Evolutionary conservation across 1,140 invertebrate species (phyloP).

Genomic region (Adoxophyes honmai): DNA sequence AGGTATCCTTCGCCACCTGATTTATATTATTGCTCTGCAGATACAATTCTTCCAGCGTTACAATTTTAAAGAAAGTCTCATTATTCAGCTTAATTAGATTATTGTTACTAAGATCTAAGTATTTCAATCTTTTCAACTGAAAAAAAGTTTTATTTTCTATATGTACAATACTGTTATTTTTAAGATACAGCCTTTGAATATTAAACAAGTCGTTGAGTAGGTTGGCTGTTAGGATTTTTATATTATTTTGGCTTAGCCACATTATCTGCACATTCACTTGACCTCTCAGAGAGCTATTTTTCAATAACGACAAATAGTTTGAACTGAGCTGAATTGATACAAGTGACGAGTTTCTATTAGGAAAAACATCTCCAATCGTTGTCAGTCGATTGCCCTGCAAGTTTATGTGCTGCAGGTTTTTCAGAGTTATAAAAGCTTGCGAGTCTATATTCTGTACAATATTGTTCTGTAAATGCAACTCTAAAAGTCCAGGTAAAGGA

Average conservation of each 20-base stretch:
- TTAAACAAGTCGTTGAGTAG: slow-evolving; percentile 86
- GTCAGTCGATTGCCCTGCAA: slow-evolving; percentile 89
- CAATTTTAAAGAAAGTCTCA: slow-evolving; percentile 81
- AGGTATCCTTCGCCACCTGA: slow-evolving; percentile 79
- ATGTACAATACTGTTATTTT: slow-evolving; percentile 87
- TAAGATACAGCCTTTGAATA: slow-evolving; percentile 88
- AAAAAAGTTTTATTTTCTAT: slow-evolving; percentile 90
- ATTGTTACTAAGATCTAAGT: slow-evolving; percentile 88
- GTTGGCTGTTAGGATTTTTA: slow-evolving; percentile 83
- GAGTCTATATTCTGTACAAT: slow-evolving; percentile 87
- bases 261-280: slow-evolving; percentile 90
- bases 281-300: slow-evolving; percentile 87
- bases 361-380: slow-evolving; percentile 89
- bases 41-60: slow-evolving; percentile 82
- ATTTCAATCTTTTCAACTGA: slow-evolving; percentile 85
- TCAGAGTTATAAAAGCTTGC: slow-evolving; percentile 88
- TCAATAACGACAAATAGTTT: slow-evolving; percentile 87
- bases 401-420: slow-evolving; percentile 92
- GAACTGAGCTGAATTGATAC: slow-evolving; percentile 91
- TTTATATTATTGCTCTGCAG: slow-evolving; percentile 81
- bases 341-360: slow-evolving; percentile 84
- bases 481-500: slow-evolving; percentile 86
- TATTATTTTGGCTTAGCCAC: slow-evolving; percentile 90
- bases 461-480: slow-evolving; percentile 93
- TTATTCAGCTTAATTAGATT: slow-evolving; percentile 81